Evolutionary conservation across 2,888 invertebrate genomes (phyloP).

Genomic region (Catocala nupta): DNA sequence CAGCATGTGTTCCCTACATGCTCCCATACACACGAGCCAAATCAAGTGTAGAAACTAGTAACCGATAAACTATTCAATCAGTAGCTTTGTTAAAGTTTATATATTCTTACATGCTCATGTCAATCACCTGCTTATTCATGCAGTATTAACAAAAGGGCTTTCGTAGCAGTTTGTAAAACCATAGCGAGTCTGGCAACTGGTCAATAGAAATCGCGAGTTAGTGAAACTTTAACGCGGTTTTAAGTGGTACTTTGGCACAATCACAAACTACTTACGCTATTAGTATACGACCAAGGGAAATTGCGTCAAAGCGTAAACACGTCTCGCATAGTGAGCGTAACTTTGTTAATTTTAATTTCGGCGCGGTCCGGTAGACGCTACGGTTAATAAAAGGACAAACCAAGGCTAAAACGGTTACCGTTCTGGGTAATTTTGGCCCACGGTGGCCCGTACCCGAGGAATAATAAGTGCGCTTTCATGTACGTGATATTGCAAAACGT

Average conservation of each 20-base stretch:
- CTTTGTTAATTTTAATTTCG: slow-evolving; percentile 2
- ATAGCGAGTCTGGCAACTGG: not conserved
- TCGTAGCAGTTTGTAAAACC: not conserved
- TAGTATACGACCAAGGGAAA: not conserved
- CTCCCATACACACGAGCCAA: too few relatives aligned
- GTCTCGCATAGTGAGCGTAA: not conserved
- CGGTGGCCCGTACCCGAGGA: too few relatives aligned
- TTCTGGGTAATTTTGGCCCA: too few relatives aligned
- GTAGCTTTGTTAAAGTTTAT: too few relatives aligned
- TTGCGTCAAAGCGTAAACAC: not conserved
- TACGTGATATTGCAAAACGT: too few relatives aligned
- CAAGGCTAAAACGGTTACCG: not conserved
- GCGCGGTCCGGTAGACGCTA: not conserved
- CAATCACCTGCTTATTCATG: too few relatives aligned
- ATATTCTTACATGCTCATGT: too few relatives aligned
- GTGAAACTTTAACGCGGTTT: not conserved
- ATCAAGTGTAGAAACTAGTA: too few relatives aligned
- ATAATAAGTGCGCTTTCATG: too few relatives aligned
- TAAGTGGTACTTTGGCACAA: not conserved
- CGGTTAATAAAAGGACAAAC: not conserved
- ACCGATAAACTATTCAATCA: too few relatives aligned
- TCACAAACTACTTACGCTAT: not conserved
- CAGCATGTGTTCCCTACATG: too few relatives aligned
- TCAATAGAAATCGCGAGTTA: not conserved
- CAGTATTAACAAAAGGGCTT: not conserved